Percentiles rank a stretch among this genome's conserved stretches.
These are phyloP conservation scores for Psephotus haematonotus DNA, from an alignment of 2,113 vertebrate genomes.

Conservation along the genomic window DNA sequence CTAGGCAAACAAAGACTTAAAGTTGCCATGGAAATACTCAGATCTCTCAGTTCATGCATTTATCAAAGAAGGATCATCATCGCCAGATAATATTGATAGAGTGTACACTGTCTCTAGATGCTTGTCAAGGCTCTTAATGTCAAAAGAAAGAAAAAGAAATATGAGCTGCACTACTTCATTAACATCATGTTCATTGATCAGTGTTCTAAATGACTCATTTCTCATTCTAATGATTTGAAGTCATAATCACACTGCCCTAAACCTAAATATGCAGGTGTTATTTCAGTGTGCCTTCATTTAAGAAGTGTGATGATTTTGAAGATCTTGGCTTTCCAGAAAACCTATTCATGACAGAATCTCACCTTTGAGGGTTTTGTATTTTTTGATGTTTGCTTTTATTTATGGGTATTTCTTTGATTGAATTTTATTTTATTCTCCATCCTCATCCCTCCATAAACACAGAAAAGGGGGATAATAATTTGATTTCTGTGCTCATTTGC, in stretches of 20 bases:
- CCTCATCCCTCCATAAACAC: neutral
- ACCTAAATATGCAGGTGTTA: neutral
- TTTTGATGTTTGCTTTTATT: neutral
- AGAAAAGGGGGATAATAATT: neutral
- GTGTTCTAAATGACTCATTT: neutral
- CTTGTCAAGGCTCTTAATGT: neutral
- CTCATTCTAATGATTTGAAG: neutral
- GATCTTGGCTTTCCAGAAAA: neutral
- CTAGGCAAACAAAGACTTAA: conserved; percentile 18
- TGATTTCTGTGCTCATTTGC: neutral
- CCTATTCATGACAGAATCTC: neutral
- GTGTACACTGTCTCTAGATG: neutral
- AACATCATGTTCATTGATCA: neutral
- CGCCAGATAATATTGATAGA: neutral
- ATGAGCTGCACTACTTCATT: neutral
- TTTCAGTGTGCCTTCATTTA: neutral
- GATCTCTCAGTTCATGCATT: neutral
- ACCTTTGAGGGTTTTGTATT: neutral
- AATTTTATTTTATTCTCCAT: neutral
- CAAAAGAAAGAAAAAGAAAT: neutral
- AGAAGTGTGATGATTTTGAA: neutral
- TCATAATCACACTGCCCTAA: neutral
- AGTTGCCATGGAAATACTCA: conserved; percentile 42
- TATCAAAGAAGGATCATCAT: conserved; percentile 1
- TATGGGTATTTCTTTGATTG: neutral